Evolutionary conservation across 2,888 invertebrate species (phyloP).

Genomic region (Antheraea yamamai): DNA sequence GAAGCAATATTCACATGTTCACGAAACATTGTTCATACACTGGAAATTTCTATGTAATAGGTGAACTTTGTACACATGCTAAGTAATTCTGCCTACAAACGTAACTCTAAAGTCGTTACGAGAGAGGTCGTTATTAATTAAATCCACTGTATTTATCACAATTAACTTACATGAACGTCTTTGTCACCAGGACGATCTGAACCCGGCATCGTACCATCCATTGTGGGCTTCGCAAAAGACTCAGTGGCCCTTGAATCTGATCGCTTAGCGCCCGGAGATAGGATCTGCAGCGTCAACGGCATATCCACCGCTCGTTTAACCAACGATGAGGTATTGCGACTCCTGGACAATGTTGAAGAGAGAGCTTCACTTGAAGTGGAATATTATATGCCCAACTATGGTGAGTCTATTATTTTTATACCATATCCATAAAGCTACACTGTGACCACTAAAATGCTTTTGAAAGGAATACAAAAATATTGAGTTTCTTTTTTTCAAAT

Average conservation of each 20-base stretch:
- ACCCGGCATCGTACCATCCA: slow-evolving; percentile 84
- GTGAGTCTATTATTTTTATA: slow-evolving; percentile 74
- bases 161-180: not conserved
- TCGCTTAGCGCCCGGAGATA: slow-evolving; percentile 89
- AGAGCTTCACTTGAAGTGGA: slow-evolving; percentile 91
- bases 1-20: too few species aligned
- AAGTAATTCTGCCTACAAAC: too few species aligned
- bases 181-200: slow-evolving; percentile 84
- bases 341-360: slow-evolving; percentile 88
- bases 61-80: too few species aligned
- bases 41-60: too few species aligned
- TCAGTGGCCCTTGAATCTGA: slow-evolving; percentile 89
- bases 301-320: slow-evolving; percentile 88
- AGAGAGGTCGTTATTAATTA: too few species aligned
- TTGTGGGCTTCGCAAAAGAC: slow-evolving; percentile 86
- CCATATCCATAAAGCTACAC: not conserved
- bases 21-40: too few species aligned
- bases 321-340: slow-evolving; percentile 89
- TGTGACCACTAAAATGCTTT: too few species aligned
- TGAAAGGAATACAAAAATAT: too few species aligned
- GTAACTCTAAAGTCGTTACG: too few species aligned
- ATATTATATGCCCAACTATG: slow-evolving; percentile 90
- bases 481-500: too few species aligned
- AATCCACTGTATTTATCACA: too few species aligned
- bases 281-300: slow-evolving; percentile 91